A percentile compares a stretch with the other conserved stretches of the same genome.
Conservation (phyloP, 2,888 invertebrate species). For the Eristalinus sepulchralis region DNA sequence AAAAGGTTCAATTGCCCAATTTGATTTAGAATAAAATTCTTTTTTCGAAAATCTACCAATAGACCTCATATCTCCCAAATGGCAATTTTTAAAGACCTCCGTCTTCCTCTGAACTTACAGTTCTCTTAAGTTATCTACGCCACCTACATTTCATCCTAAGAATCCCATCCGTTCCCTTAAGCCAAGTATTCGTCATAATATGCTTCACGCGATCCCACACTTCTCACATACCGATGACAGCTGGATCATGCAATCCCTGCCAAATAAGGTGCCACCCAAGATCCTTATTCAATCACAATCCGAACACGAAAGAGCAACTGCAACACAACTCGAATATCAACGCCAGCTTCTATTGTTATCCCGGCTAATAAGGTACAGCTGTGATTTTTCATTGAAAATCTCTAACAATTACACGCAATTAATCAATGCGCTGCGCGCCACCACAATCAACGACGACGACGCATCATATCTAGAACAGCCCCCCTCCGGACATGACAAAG, state of each 20-base stretch:
- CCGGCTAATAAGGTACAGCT: constrained; percentile 12
- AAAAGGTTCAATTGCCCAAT: too few species aligned
- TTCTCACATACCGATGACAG: not conserved
- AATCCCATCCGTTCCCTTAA: too few species aligned
- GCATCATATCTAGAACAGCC: not conserved
- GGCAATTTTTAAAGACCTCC: too few species aligned
- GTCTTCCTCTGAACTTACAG: too few species aligned
- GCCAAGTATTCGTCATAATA: too few species aligned
- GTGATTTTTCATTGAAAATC: constrained; percentile 34
- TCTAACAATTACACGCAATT: constrained; percentile 52
- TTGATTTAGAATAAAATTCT: too few species aligned
- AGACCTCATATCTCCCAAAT: too few species aligned
- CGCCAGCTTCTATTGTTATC: constrained; percentile 25
- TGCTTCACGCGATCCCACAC: not conserved
- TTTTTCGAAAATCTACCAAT: too few species aligned
- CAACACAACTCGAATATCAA: constrained; percentile 14
- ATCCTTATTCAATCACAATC: not conserved
- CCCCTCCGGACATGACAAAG: constrained; percentile 6
- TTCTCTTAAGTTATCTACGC: too few species aligned
- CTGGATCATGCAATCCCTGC: not conserved
- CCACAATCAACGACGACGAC: constrained; percentile 21
- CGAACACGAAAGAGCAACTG: not conserved
- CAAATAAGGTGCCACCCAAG: not conserved
- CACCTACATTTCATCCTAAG: too few species aligned
- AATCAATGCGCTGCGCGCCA: constrained; percentile 31